A percentile compares a stretch with the other conserved stretches of the same genome.
These are phyloP conservation scores for Capromys pilorides DNA, from an alignment of 2,797 vertebrate genomes.

Conservation along the genomic window DNA sequence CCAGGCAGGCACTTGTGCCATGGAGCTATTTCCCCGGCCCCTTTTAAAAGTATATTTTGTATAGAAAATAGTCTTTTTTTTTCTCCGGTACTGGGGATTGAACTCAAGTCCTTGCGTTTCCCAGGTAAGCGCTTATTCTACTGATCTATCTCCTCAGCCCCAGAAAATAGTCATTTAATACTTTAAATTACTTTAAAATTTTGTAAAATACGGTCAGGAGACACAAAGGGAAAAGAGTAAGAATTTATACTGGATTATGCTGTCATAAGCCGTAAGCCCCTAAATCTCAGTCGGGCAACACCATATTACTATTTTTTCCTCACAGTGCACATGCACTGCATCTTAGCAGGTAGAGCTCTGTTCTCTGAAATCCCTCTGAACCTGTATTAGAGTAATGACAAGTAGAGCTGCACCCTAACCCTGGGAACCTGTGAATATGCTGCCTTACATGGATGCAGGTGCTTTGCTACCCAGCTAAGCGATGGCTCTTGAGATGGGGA, in stretches of 20 bases:
- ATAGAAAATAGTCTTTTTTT: no score
- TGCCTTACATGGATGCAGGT: background rate
- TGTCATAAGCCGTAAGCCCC: background rate
- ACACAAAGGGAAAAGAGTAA: background rate
- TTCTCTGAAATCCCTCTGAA: background rate
- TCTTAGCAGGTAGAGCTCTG: constrained; percentile 1
- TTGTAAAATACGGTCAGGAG: background rate
- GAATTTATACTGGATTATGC: background rate
- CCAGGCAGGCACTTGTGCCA: no score
- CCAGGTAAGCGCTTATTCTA: no score
- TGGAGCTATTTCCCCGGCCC: no score
- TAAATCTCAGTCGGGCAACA: background rate
- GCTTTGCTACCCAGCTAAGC: background rate
- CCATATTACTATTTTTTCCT: background rate
- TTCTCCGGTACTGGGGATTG: no score
- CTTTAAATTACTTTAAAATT: constrained; percentile 10
- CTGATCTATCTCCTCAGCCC: no score
- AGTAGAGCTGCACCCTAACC: background rate
- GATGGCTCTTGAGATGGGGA: background rate
- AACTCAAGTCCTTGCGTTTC: no score
- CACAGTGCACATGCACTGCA: background rate
- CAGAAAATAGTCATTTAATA: background rate
- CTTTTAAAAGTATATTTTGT: no score
- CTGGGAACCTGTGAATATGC: background rate
- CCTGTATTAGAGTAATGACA: background rate